phyloP scores from a whole-genome alignment of 2,888 invertebrate genomes.

The Agrotis ipsilon region DNA sequence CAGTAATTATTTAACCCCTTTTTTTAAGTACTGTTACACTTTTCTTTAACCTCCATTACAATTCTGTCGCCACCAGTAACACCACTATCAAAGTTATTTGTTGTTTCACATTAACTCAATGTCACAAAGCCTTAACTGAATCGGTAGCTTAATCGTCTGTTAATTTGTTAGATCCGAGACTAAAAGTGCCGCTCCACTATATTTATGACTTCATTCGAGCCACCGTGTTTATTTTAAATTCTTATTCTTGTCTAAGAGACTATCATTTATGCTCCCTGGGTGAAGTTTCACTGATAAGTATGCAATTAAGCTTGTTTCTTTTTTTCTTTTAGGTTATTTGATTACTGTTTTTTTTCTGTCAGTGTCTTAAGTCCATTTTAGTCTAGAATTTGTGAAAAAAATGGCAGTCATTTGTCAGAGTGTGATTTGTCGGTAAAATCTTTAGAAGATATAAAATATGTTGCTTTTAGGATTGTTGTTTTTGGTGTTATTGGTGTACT shows the following conservation, averaged over 20 bases:
- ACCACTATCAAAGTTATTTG: conserved; percentile 82
- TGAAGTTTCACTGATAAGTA: conserved; percentile 71
- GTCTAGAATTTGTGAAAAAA: conserved; percentile 1
- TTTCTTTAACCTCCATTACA: conserved; percentile 21
- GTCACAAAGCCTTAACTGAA: conserved; percentile 82
- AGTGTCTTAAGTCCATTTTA: conserved; percentile 6
- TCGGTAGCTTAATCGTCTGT: conserved; percentile 90
- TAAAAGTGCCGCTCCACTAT: conserved; percentile 85
- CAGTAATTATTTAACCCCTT: neutral
- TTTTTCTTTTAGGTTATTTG: conserved; percentile 42
- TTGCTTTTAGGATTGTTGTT: neutral
- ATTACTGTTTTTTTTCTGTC: conserved; percentile 29
- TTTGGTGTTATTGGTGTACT: neutral
- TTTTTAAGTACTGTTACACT: neutral
- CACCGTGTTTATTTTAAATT: conserved; percentile 82
- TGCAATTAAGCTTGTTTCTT: conserved; percentile 72
- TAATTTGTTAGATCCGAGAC: conserved; percentile 88
- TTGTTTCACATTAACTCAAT: conserved; percentile 84
- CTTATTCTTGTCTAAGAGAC: conserved; percentile 71
- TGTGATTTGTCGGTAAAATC: conserved; percentile 8
- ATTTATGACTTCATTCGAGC: conserved; percentile 89
- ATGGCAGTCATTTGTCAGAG: conserved; percentile 12
- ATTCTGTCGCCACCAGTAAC: conserved; percentile 65
- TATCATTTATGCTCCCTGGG: conserved; percentile 65
- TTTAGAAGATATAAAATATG: neutral